phyloP scores from a whole-genome alignment of 2,113 vertebrate genomes.

The Oncorhynchus masou region DNA sequence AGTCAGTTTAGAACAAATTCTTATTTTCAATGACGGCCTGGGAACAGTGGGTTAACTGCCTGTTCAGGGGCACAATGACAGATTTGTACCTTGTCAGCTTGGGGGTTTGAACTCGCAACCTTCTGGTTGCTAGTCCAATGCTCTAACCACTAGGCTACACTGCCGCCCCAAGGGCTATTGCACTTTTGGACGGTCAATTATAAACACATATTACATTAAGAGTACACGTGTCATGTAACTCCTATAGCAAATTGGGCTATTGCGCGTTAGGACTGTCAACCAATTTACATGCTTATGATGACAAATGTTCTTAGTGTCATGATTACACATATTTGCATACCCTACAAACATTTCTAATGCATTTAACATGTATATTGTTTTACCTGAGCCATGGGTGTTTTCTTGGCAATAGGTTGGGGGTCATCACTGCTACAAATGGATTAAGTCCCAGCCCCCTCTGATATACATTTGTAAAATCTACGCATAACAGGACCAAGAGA shows the following conservation, averaged over 20 bases:
- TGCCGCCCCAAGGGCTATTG: background rate
- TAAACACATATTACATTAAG: background rate
- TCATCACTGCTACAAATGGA: conserved; percentile 31
- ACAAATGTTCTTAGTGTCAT: background rate
- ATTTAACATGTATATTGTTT: conserved; percentile 17
- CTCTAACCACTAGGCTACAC: no score
- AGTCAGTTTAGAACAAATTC: no score
- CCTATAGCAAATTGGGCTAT: background rate
- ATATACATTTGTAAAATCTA: conserved; percentile 36
- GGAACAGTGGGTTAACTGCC: no score
- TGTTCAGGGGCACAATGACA: no score
- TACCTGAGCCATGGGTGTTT: conserved; percentile 18
- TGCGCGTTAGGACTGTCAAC: background rate
- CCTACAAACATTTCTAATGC: background rate
- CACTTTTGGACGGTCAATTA: background rate
- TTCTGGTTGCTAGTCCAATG: no score
- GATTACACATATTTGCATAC: conserved; percentile 7
- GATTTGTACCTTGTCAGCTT: no score
- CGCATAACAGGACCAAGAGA: conserved; percentile 24
- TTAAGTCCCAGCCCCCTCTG: conserved; percentile 28
- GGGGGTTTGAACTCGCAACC: no score
- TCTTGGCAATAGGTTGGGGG: conserved; percentile 26
- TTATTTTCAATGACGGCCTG: no score
- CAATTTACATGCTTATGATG: background rate
- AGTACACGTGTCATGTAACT: background rate